Percentiles rank a stretch among this genome's conserved stretches.
phyloP scores from a whole-genome alignment of 2,888 invertebrate species.

The Strigamia transsilvanica region DNA sequence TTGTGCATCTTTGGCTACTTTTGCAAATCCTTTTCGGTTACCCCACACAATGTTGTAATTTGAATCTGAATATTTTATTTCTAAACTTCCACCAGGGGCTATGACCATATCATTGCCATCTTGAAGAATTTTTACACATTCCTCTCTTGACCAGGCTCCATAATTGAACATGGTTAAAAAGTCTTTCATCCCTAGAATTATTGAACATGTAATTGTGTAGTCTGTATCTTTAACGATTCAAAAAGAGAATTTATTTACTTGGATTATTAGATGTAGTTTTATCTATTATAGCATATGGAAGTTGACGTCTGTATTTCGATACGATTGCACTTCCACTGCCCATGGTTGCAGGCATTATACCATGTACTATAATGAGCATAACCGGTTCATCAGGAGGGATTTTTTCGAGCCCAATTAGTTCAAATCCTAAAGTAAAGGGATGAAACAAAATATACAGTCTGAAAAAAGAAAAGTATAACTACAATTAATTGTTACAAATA shows the following conservation, averaged over 20 bases:
- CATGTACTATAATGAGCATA: background rate
- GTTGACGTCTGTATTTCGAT: background rate
- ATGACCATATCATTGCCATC: background rate
- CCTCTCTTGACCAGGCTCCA: background rate
- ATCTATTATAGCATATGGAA: background rate
- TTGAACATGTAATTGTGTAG: too few relatives aligned
- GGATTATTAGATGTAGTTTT: background rate
- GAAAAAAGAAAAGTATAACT: too few relatives aligned
- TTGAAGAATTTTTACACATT: background rate
- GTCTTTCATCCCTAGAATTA: too few relatives aligned
- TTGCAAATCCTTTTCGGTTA: conserved; percentile 1
- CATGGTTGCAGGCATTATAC: background rate
- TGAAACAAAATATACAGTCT: too few relatives aligned
- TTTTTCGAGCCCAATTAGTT: background rate
- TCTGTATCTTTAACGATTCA: too few relatives aligned
- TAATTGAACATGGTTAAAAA: background rate
- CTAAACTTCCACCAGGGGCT: background rate
- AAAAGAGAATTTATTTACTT: too few relatives aligned
- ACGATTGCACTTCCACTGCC: background rate
- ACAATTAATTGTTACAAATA: too few relatives aligned
- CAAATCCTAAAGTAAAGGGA: too few relatives aligned
- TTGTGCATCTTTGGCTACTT: background rate
- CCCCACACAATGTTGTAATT: background rate
- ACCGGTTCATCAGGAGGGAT: background rate
- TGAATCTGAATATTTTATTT: background rate